These are phyloP conservation scores for Rhinopomastus cyanomelas DNA, from an alignment of 2,113 vertebrate species.

Conservation along the genomic window DNA sequence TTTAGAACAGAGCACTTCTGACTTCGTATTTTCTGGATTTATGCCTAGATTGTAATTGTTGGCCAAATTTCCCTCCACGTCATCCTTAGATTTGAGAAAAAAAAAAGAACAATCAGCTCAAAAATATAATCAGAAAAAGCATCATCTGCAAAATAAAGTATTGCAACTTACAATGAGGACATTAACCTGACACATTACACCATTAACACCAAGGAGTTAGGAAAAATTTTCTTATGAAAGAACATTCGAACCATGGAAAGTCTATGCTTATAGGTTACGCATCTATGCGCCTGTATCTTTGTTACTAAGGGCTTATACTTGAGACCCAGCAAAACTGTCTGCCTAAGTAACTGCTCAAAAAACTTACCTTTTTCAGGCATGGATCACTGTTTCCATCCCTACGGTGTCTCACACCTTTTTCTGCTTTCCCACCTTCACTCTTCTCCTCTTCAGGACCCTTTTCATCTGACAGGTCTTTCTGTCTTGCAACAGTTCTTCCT, in stretches of 20 bases:
- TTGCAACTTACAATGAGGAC: not conserved
- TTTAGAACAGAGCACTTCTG: not conserved
- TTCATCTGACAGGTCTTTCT: not conserved
- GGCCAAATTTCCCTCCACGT: not conserved
- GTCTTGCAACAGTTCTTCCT: conserved; percentile 38
- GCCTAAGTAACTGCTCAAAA: not conserved
- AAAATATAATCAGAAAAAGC: not conserved
- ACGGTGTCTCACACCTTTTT: not conserved
- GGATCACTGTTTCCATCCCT: not conserved
- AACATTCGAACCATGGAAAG: not conserved
- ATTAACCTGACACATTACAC: not conserved
- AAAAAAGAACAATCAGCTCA: not conserved
- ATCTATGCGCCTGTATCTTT: not conserved
- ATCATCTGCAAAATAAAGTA: not conserved
- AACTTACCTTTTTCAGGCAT: conserved; percentile 61
- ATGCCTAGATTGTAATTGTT: conserved; percentile 4
- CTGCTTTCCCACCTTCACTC: not conserved
- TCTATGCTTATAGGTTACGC: not conserved
- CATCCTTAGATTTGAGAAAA: conserved; percentile 50
- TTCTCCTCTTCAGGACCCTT: not conserved
- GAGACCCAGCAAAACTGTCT: not conserved
- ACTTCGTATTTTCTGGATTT: not conserved
- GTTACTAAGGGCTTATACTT: not conserved
- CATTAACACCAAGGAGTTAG: no score
- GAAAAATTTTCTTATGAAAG: not conserved